Evolutionary conservation across 1,140 invertebrate genomes (phyloP).

Genomic region (Philaenus spumarius): DNA sequence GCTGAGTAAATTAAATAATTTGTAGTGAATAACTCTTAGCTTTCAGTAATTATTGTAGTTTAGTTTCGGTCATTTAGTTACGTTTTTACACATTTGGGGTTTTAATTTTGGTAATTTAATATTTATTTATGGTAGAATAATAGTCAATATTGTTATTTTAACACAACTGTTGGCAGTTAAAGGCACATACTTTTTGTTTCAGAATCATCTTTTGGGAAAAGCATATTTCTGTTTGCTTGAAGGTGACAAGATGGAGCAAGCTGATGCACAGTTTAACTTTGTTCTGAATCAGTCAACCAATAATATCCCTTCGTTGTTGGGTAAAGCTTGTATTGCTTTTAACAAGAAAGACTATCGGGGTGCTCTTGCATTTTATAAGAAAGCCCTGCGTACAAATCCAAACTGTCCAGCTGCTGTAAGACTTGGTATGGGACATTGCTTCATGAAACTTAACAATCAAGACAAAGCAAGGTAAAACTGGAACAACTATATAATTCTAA

Average conservation of each 20-base stretch:
- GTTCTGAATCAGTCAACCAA: slow-evolving; percentile 93
- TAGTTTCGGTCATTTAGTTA: too few species aligned
- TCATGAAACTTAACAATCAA: slow-evolving; percentile 92
- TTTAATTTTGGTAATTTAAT: too few species aligned
- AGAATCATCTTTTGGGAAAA: slow-evolving; percentile 94
- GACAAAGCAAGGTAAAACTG: slow-evolving; percentile 78
- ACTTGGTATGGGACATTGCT: slow-evolving; percentile 96
- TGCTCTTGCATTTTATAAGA: slow-evolving; percentile 96
- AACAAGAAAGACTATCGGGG: slow-evolving; percentile 91
- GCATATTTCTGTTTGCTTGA: slow-evolving; percentile 98
- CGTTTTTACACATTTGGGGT: too few species aligned
- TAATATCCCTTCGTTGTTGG: slow-evolving; percentile 93
- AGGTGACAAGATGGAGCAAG: slow-evolving; percentile 99
- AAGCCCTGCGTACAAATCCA: slow-evolving; percentile 91
- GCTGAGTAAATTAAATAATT: too few species aligned
- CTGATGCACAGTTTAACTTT: slow-evolving; percentile 99
- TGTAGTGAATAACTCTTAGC: too few species aligned
- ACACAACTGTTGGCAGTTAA: too few species aligned
- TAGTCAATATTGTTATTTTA: too few species aligned
- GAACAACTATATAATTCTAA: neutral
- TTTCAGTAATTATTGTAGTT: too few species aligned
- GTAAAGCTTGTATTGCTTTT: slow-evolving; percentile 97
- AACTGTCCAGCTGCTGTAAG: slow-evolving; percentile 95
- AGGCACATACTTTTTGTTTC: too few species aligned
- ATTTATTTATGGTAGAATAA: too few species aligned